Percentiles rank a stretch among this genome's conserved stretches.
phyloP scores from a whole-genome alignment of 2,888 invertebrate genomes.

The Antheraea assamensis region DNA sequence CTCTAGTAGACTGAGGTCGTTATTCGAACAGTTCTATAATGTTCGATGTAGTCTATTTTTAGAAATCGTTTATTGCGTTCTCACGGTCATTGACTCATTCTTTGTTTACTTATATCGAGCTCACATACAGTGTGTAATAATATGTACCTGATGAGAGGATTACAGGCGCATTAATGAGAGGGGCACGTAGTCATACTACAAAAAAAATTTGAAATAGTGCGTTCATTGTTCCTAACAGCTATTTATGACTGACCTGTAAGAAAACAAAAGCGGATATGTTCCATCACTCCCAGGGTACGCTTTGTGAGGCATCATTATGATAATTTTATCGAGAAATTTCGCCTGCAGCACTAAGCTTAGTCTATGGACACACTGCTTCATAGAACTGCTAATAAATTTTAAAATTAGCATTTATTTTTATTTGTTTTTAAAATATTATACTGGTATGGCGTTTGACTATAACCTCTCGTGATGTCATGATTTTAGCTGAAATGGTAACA shows the following conservation, averaged over 20 bases:
- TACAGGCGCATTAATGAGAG: too few relatives aligned
- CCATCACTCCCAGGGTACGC: conserved; percentile 56
- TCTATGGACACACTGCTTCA: conserved; percentile 41
- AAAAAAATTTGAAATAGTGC: background rate
- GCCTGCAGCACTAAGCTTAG: conserved; percentile 51
- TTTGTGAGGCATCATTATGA: conserved; percentile 62
- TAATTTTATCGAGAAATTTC: conserved; percentile 74
- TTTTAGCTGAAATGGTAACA: too few relatives aligned
- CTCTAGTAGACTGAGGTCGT: too few relatives aligned
- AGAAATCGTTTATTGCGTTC: too few relatives aligned
- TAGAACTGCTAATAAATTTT: conserved; percentile 18
- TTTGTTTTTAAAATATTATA: background rate
- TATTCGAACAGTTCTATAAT: too few relatives aligned
- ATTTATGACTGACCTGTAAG: conserved; percentile 10
- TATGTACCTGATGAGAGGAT: too few relatives aligned
- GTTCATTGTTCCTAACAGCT: background rate
- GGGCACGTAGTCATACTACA: background rate
- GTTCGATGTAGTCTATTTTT: too few relatives aligned
- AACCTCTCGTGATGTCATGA: too few relatives aligned
- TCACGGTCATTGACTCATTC: too few relatives aligned
- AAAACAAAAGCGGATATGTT: conserved; percentile 35
- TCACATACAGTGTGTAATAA: too few relatives aligned
- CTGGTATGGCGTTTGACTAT: too few relatives aligned
- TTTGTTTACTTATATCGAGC: too few relatives aligned
- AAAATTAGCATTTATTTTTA: background rate